phyloP scores from a whole-genome alignment of 2,797 vertebrate species.

The Sebastes miniatus region DNA sequence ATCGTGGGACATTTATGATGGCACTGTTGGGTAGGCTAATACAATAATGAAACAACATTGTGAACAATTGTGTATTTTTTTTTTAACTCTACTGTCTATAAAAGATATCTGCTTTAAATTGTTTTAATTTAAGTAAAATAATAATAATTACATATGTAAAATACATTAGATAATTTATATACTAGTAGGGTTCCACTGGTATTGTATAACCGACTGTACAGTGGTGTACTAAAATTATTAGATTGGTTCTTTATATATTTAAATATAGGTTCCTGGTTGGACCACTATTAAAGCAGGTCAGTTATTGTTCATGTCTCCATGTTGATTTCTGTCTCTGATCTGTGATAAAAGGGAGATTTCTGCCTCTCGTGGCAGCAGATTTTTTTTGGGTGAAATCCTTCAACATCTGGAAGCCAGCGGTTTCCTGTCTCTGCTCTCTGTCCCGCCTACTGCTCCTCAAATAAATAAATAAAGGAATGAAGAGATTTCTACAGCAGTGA shows the following conservation, averaged over 20 bases:
- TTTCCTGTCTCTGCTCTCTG: conserved; percentile 21
- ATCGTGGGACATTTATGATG: neutral
- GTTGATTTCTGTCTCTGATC: neutral
- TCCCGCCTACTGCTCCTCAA: neutral
- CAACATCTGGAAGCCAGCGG: conserved; percentile 56
- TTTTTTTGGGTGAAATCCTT: conserved; percentile 39
- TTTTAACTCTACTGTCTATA: no score
- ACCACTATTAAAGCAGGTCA: neutral
- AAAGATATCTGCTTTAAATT: neutral
- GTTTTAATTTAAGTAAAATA: no score
- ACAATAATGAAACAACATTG: neutral
- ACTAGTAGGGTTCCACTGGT: neutral
- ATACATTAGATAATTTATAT: neutral
- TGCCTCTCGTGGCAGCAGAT: conserved; percentile 15
- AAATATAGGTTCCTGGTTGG: neutral
- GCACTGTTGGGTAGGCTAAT: neutral
- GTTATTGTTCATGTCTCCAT: neutral
- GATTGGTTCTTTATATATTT: neutral
- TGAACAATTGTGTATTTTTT: neutral
- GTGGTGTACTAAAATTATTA: neutral
- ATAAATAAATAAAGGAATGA: conserved; percentile 36
- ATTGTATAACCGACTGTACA: neutral
- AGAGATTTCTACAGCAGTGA: conserved; percentile 33
- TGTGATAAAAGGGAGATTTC: conserved; percentile 10
- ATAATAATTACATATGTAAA: neutral